A percentile compares a stretch with the other conserved stretches of the same genome.
Conservation (phyloP, 2,797 vertebrate genomes). For the Scyliorhinus canicula region DNA sequence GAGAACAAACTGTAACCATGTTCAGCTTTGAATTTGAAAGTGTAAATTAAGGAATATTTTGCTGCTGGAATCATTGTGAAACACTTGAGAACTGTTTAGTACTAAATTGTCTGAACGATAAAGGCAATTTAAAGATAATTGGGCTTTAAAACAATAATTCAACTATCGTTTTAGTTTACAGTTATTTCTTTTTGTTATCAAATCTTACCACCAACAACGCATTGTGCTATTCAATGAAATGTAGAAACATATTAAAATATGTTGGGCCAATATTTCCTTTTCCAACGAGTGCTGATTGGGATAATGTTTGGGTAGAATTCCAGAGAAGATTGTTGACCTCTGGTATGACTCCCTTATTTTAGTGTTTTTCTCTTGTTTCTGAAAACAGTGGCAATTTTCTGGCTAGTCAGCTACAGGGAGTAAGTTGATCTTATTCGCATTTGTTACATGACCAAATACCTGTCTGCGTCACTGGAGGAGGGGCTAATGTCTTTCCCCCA, state of each 20-base stretch:
- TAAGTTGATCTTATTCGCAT: too few relatives aligned
- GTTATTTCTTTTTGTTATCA: not conserved
- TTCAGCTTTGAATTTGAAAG: not conserved
- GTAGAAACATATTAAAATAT: not conserved
- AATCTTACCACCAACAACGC: not conserved
- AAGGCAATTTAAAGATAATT: slow-evolving; percentile 18
- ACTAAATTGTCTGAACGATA: not conserved
- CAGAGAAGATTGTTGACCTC: too few relatives aligned
- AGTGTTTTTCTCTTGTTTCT: too few relatives aligned
- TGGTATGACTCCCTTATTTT: too few relatives aligned
- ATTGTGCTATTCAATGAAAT: not conserved
- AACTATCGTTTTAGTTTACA: not conserved
- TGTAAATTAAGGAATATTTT: slow-evolving; percentile 3
- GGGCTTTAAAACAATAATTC: not conserved
- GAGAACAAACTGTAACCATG: not conserved
- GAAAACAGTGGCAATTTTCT: too few relatives aligned
- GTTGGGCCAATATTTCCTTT: not conserved
- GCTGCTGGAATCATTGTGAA: not conserved
- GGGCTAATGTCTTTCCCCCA: too few relatives aligned
- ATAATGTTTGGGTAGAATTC: too few relatives aligned
- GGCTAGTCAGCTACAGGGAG: too few relatives aligned
- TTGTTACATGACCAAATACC: too few relatives aligned
- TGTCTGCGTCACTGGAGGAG: too few relatives aligned
- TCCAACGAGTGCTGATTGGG: too few relatives aligned
- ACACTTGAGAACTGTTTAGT: not conserved